Base-by-base conservation (phyloP, 2,888 invertebrate species). In the Polymixis flavicincta region DNA sequence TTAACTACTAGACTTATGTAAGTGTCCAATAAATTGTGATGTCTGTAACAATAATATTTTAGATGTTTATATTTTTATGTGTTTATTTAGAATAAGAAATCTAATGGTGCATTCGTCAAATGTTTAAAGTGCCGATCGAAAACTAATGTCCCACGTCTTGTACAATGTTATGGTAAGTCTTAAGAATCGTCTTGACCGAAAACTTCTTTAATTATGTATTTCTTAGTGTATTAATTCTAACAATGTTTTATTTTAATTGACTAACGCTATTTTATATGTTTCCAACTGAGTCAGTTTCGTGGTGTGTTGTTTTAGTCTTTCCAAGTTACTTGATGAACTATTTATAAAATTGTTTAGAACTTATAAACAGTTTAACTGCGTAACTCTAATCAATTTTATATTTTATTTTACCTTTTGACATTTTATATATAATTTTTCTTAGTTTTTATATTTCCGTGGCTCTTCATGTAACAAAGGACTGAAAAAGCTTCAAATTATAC, bases 21-120 rank as follows among this genome's bases (percentile, higher is more conserved):
- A 94, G 93, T 95, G 95, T 95, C 95, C 95, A 95, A 94, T 93
- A 88, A 92, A 95, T 92, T 96, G 96, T 96, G 96, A 96, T 96
- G 95, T 95, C 92, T 93, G 93, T 94, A 95, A 96, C 96, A 96
- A 96, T 96, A 96, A 96, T 93, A 93, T 95, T 95, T 95, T 94
- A 95, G 94, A 95, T 94, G 92, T 92, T 92, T 95, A 94, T 96
- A 96, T 96, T 96, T 96, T 96, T 95, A 95, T 96, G 96, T 95
- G 94, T 96, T 94, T 96, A 94, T 94, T 94, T 94, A 94, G 93
- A 89, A 90, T 96, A 95, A 94, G 95, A 88, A 88, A 88, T 91
- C 90, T 89, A 89, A 89, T 83, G 84, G 89, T 83, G 94, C 95
- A 92, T 95, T 95, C 94, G 96, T 92, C 88, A 95, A 95, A 95